A percentile compares a stretch with the other conserved stretches of the same genome.
Evolutionary conservation across 2,888 invertebrate genomes (phyloP).

Genomic region (Epirrhoe tristata): DNA sequence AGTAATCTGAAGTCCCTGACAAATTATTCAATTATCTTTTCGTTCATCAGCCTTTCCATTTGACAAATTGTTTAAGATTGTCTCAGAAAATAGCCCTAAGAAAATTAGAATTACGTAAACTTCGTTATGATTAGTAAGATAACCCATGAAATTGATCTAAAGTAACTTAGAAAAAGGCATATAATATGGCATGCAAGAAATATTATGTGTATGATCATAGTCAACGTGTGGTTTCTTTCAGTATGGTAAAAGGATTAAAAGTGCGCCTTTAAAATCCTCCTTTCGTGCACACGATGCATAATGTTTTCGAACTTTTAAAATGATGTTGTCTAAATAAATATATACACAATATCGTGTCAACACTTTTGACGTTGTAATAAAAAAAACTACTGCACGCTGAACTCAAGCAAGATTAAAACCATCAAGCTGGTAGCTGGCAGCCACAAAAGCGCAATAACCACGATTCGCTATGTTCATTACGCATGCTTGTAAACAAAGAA

Average conservation of each 20-base stretch:
- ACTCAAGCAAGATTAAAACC: conserved; percentile 22
- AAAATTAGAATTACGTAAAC: conserved; percentile 4
- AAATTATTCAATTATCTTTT: conserved; percentile 25
- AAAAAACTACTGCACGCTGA: conserved; percentile 5
- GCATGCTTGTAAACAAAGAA: conserved; percentile 53
- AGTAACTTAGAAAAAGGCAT: too few species aligned
- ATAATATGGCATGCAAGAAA: too few species aligned
- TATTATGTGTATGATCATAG: too few species aligned
- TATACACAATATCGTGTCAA: too few species aligned
- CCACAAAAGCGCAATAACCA: conserved; percentile 44
- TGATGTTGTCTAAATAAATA: too few species aligned
- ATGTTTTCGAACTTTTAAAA: too few species aligned
- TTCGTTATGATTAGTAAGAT: not conserved
- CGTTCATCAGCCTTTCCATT: conserved; percentile 22
- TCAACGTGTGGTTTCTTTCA: too few species aligned
- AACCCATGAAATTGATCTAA: too few species aligned
- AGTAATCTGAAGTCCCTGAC: conserved; percentile 11
- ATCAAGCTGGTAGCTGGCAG: conserved; percentile 15
- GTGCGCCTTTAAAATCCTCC: too few species aligned
- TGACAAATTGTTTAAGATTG: conserved; percentile 28
- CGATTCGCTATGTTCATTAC: conserved; percentile 53
- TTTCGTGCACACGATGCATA: too few species aligned
- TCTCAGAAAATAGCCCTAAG: conserved; percentile 5
- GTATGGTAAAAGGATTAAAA: too few species aligned
- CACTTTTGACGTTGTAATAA: not conserved